phyloP scores from a whole-genome alignment of 2,113 vertebrate species.

The Rousettus leschenaultii region DNA sequence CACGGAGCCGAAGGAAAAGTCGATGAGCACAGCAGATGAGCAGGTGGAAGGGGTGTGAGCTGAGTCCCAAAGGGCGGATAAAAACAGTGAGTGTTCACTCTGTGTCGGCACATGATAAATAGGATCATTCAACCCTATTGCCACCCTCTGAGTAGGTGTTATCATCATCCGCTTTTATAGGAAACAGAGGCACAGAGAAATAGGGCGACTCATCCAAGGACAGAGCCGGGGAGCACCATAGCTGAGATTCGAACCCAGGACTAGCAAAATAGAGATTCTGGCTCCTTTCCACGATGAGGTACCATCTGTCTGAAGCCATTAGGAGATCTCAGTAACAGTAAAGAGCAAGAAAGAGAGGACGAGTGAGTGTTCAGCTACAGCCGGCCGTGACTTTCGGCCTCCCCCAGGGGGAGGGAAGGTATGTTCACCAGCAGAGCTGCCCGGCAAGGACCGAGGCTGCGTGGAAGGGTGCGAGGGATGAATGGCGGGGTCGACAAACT shows the following conservation, averaged over 20 bases:
- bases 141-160: background rate
- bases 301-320: background rate
- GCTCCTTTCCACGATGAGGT: background rate
- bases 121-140: rapidly evolving
- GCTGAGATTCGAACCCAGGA: background rate
- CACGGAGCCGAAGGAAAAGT: background rate
- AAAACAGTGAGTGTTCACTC: background rate
- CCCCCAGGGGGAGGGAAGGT: background rate
- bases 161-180: background rate
- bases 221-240: background rate
- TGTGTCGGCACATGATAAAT: background rate
- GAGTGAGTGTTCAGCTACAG: background rate
- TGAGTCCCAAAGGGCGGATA: background rate
- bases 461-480: rapidly evolving
- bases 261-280: background rate
- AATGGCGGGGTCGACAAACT: background rate
- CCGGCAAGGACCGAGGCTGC: rapidly evolving
- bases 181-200: background rate
- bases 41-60: background rate
- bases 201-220: background rate
- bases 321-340: background rate
- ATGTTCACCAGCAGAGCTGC: background rate
- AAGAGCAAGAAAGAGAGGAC: background rate
- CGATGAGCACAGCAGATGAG: too few species aligned
- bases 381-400: background rate